Evolutionary conservation across 2,888 invertebrate species (phyloP).

Genomic region (Vandiemenella viatica): DNA sequence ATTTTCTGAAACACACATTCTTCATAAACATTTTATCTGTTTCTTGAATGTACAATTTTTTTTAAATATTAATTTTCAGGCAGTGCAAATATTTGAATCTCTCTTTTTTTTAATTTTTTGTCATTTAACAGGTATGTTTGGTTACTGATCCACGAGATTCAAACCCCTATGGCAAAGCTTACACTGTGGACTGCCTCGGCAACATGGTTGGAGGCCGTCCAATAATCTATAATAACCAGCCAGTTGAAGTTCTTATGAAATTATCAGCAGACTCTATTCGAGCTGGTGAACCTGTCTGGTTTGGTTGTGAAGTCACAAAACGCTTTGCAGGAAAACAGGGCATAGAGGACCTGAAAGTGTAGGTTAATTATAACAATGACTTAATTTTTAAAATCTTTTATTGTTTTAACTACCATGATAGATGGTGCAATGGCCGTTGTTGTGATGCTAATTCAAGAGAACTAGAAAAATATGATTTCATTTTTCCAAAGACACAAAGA

Average conservation of each 20-base stretch:
- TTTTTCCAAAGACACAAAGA: too few relatives aligned
- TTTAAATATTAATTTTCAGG: too few relatives aligned
- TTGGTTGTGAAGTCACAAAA: constrained; percentile 79
- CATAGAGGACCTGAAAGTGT: constrained; percentile 60
- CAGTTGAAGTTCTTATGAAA: constrained; percentile 58
- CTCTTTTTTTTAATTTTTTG: too few relatives aligned
- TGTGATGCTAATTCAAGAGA: too few relatives aligned
- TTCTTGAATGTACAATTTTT: too few relatives aligned
- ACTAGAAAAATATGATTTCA: too few relatives aligned
- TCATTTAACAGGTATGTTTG: constrained; percentile 50
- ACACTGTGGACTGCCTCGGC: constrained; percentile 77
- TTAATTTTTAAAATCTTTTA: not conserved
- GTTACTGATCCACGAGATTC: constrained; percentile 71
- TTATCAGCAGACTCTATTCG: constrained; percentile 61
- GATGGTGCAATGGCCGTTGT: too few relatives aligned
- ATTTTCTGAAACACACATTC: too few relatives aligned
- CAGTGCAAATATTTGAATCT: too few relatives aligned
- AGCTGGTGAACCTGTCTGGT: constrained; percentile 78
- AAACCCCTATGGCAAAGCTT: constrained; percentile 63
- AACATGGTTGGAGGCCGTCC: constrained; percentile 67
- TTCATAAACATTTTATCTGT: too few relatives aligned
- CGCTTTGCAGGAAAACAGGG: constrained; percentile 63
- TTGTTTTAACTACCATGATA: not conserved
- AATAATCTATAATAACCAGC: constrained; percentile 79
- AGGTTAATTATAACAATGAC: constrained; percentile 26